Conservation (phyloP, 2,888 invertebrate species). For the Leptinotarsa tumamoca region DNA sequence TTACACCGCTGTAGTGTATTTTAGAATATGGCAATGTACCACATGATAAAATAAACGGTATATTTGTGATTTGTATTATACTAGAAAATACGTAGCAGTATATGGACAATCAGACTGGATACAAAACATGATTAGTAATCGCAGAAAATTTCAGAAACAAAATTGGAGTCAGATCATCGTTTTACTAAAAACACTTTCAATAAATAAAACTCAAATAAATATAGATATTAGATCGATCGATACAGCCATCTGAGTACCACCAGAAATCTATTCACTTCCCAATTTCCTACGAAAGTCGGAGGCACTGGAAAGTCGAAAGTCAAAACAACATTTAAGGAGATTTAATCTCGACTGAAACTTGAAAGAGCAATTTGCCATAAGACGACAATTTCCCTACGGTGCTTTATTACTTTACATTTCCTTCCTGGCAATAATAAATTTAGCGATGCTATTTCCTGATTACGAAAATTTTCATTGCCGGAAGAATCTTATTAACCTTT, state of each 20-base stretch:
- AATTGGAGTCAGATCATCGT: no score
- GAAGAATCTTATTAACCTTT: conserved; percentile 1
- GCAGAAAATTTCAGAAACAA: no score
- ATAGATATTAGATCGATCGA: not conserved
- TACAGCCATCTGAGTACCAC: not conserved
- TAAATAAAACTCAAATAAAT: no score
- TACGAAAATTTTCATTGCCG: not conserved
- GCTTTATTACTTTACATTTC: conserved; percentile 9
- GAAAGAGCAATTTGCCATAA: conserved; percentile 16
- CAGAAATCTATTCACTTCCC: not conserved
- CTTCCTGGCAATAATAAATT: not conserved
- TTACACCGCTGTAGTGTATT: no score
- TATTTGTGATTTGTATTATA: no score
- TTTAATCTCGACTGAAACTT: not conserved
- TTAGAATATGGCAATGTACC: no score
- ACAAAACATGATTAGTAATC: no score
- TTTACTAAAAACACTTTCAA: no score
- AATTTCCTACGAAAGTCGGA: not conserved
- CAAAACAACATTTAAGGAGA: conserved; percentile 10
- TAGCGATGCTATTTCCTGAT: not conserved
- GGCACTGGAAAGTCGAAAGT: not conserved
- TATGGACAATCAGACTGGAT: no score
- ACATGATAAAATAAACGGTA: no score
- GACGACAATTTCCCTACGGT: conserved; percentile 14
- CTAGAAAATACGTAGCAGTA: no score